Base-by-base conservation (phyloP, 2,113 vertebrate species). In the Jacana jacana region DNA sequence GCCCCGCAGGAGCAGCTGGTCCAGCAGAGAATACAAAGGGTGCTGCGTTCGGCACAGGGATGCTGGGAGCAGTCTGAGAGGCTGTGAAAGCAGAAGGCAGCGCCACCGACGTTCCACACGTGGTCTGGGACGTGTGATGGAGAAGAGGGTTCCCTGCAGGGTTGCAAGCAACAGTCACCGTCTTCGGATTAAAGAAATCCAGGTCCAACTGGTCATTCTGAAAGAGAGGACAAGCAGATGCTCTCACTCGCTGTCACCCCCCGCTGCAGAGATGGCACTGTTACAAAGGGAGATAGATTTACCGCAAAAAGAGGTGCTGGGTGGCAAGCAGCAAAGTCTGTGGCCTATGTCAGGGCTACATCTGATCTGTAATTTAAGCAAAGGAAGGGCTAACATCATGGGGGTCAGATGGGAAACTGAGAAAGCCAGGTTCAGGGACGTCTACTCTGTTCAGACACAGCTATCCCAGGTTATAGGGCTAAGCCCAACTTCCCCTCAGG, bases 111-210 rank as follows among this genome's bases (percentile, higher is more conserved):
- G 95, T 69, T 60, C 68, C 97, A 95, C 94, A 93, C 0, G 88
- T 75, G 48, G 90, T 91, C 71, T 95, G 96, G 8, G 93, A 91
- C 30, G 54, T 40, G 64, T 94, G 91, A 75, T 63, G 96, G 54
- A 96, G 96, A 73, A 96, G 97, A 94, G 72, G 91, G 52, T 89
- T 95, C 23, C 83, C 94, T 33, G 97, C 72, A 51, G 97, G 76
- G 83, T 96, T 95, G 88, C 93, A 80, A 89, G 93, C 65, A 33
- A 72, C 89, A 81, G 97, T 93, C 54, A 69, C 95, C 35, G 83
- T 94, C 78, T 95, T 93, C 58, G 97, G 82, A 84, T 97, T 95
- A 84, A 99, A 98, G 85, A 98, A 98, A 95, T 98, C 98, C 94
- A 99, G 92, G 81, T 97, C 97, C 51, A 98, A 68, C 81, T 93